These are phyloP conservation scores for Ophion obscuratus DNA, from an alignment of 2,888 invertebrate species.

Conservation along the genomic window DNA sequence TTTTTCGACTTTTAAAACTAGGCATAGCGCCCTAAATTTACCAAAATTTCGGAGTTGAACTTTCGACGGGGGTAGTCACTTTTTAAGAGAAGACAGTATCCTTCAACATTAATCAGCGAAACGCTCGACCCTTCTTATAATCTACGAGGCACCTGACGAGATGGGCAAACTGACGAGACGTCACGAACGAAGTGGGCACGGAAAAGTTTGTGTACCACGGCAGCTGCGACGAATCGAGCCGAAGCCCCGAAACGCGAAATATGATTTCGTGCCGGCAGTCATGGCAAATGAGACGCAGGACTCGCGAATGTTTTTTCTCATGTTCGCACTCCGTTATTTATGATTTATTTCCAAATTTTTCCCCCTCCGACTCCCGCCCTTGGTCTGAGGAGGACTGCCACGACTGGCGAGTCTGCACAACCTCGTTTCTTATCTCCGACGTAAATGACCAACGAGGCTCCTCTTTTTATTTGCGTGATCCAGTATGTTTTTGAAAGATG, in stretches of 20 bases:
- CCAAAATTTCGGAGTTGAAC: no score
- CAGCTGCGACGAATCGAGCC: slow-evolving; percentile 74
- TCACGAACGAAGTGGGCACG: slow-evolving; percentile 26
- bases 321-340: slow-evolving; percentile 59
- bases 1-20: no score
- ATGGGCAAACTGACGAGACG: slow-evolving; percentile 59
- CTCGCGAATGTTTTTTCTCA: slow-evolving; percentile 23
- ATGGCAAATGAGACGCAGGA: slow-evolving; percentile 53
- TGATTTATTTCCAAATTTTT: slow-evolving; percentile 65
- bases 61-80: neutral
- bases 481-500: slow-evolving; percentile 82
- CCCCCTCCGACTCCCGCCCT: neutral
- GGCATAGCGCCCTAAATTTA: no score
- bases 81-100: neutral
- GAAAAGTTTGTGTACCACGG: slow-evolving; percentile 24
- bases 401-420: neutral
- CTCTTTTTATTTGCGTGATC: slow-evolving; percentile 70
- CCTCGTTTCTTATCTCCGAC: slow-evolving; percentile 66
- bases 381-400: neutral
- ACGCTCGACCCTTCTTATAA: neutral
- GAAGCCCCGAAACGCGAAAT: slow-evolving; percentile 51
- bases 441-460: slow-evolving; percentile 72
- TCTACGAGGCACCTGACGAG: slow-evolving; percentile 42
- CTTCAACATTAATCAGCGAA: neutral
- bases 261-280: slow-evolving; percentile 57